Evolutionary conservation across 2,888 invertebrate genomes (phyloP).

Genomic region (Lepidochitona cinerea): DNA sequence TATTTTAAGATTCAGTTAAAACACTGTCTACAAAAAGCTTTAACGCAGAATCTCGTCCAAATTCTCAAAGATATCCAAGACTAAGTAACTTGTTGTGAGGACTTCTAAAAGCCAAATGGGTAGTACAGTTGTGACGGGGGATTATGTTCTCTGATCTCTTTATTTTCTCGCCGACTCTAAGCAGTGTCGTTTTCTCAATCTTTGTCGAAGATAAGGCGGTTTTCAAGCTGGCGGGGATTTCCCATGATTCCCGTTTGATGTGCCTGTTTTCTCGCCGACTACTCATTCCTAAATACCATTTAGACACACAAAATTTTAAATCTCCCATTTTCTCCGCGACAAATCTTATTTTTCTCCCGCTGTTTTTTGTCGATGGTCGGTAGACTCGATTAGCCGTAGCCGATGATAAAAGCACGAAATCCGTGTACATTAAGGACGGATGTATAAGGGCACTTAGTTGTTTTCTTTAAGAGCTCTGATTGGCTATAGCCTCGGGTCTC

Average conservation of each 20-base stretch:
- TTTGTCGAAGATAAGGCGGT: background rate
- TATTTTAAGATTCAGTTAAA: too few species aligned
- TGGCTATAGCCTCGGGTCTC: too few species aligned
- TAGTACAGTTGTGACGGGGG: background rate
- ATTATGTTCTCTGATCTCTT: background rate
- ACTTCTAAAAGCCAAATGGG: conserved; percentile 5
- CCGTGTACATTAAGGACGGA: background rate
- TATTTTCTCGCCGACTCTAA: background rate
- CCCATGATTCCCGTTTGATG: too few species aligned
- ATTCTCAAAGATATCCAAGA: too few species aligned
- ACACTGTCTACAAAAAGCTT: too few species aligned
- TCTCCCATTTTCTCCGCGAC: background rate
- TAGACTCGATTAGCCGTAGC: background rate
- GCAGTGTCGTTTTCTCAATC: background rate
- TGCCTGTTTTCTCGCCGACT: too few species aligned
- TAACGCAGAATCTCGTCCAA: too few species aligned
- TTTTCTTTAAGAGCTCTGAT: too few species aligned
- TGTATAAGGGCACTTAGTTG: background rate
- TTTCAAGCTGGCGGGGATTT: too few species aligned
- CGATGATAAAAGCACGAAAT: background rate
- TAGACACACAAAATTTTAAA: background rate
- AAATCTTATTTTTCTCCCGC: background rate
- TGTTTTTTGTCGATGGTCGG: background rate
- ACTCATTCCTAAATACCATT: background rate
- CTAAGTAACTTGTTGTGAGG: too few species aligned